Evolutionary conservation across 92 coral and sea anemone species (phyloP).

Genomic region (Actinostola sp.): DNA sequence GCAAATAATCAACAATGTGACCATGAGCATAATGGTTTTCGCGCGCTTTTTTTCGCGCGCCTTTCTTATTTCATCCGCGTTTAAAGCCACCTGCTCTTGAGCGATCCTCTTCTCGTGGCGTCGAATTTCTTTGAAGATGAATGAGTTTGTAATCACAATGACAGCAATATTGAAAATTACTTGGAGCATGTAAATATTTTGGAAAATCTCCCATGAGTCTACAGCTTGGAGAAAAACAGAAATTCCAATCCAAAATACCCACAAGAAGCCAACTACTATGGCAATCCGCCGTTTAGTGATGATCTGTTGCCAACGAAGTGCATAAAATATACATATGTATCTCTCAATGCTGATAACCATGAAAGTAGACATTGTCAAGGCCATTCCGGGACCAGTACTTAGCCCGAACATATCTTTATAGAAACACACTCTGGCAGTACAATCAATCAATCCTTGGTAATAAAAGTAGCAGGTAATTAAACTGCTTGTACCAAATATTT

Average conservation of each 20-base stretch:
- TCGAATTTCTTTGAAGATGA: slow-evolving; percentile 17
- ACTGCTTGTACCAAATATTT: slow-evolving; percentile 1
- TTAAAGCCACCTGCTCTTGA: slow-evolving; percentile 2
- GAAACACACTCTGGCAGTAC: background rate
- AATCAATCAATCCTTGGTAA: background rate
- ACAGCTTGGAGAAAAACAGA: background rate
- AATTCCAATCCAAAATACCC: slow-evolving; percentile 17
- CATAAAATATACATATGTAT: slow-evolving; percentile 13
- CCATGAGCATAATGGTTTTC: slow-evolving; percentile 10
- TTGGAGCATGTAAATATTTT: background rate
- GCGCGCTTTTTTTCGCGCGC: slow-evolving; percentile 43
- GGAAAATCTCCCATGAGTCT: slow-evolving; percentile 2
- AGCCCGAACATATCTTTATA: background rate
- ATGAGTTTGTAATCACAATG: background rate
- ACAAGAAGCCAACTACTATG: background rate
- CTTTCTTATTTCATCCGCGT: slow-evolving; percentile 13
- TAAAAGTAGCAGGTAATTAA: background rate
- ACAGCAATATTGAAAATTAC: background rate
- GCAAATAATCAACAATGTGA: slow-evolving; percentile 1
- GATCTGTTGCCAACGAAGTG: slow-evolving; percentile 20
- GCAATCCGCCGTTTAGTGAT: slow-evolving; percentile 12
- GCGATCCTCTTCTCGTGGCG: slow-evolving; percentile 30
- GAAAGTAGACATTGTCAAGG: slow-evolving; percentile 13
- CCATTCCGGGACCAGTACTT: background rate
- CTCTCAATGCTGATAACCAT: slow-evolving; percentile 14